Evolutionary conservation across 2,113 vertebrate genomes (phyloP).

Genomic region (Garra rufa): DNA sequence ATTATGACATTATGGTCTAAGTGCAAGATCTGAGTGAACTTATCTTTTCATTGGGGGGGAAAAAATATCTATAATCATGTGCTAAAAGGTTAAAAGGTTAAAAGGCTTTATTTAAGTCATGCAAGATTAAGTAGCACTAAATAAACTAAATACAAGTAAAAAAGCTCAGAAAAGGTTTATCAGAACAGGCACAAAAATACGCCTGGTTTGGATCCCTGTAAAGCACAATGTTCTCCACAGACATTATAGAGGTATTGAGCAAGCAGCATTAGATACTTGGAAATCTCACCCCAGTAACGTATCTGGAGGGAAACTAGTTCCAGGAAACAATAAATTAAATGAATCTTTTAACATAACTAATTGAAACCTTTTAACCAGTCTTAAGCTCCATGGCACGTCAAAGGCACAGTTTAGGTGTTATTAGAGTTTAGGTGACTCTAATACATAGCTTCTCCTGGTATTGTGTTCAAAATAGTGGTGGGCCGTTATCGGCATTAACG

Average conservation of each 20-base stretch:
- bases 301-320: neutral
- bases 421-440: neutral
- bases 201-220: neutral
- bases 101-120: no score
- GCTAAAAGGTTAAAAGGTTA: neutral
- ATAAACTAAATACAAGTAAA: neutral
- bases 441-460: neutral
- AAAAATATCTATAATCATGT: no score
- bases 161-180: neutral
- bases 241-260: neutral
- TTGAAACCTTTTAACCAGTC: neutral
- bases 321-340: neutral
- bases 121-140: neutral
- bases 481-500: no score
- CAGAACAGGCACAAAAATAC: neutral
- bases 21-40: neutral
- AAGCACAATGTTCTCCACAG: neutral
- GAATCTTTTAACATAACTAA: neutral
- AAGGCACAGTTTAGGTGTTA: neutral
- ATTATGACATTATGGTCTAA: neutral
- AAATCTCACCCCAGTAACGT: neutral
- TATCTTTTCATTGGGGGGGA: no score
- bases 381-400: neutral
- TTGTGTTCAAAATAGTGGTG: no score
- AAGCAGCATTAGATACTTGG: neutral